Evolutionary conservation across 35 echinoderm and acorn worm genomes (phyloP).

Genomic region (Ophioderma brevispina): DNA sequence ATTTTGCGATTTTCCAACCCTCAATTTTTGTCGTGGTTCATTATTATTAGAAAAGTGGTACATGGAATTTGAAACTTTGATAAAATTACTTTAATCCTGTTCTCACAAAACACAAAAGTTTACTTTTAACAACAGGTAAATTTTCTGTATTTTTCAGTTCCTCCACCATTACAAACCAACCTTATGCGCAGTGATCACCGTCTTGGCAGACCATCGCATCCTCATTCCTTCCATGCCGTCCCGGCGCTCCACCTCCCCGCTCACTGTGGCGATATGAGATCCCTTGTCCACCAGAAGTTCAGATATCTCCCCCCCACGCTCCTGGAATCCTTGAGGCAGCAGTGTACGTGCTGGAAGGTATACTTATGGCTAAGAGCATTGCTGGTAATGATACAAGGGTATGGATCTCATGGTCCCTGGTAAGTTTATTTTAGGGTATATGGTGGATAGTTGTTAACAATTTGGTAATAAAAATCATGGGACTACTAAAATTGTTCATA

Average conservation of each 20-base stretch:
- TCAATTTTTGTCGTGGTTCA: too few relatives aligned
- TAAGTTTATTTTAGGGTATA: constrained; percentile 69
- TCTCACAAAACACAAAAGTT: too few relatives aligned
- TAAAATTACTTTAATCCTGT: too few relatives aligned
- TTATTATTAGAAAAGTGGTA: too few relatives aligned
- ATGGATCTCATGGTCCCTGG: constrained; percentile 69
- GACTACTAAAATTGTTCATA: too few relatives aligned
- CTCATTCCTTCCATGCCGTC: constrained; percentile 48
- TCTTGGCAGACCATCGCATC: constrained; percentile 45
- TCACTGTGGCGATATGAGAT: constrained; percentile 78
- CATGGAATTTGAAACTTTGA: too few relatives aligned
- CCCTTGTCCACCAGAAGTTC: constrained; percentile 69
- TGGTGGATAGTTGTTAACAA: too few relatives aligned
- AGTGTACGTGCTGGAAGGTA: constrained; percentile 74
- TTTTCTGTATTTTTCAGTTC: constrained; percentile 79
- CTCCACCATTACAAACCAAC: constrained; percentile 53
- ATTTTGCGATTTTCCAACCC: too few relatives aligned
- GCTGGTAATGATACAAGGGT: constrained; percentile 73
- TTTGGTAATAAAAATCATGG: too few relatives aligned
- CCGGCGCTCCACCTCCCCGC: constrained; percentile 60
- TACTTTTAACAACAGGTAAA: too few relatives aligned
- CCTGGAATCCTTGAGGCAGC: constrained; percentile 52
- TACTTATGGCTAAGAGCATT: constrained; percentile 71
- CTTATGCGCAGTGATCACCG: constrained; percentile 34
- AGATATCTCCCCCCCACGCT: constrained; percentile 35